Conservation (phyloP, 2,797 vertebrate species). For the Enteromius radiatus region DNA sequence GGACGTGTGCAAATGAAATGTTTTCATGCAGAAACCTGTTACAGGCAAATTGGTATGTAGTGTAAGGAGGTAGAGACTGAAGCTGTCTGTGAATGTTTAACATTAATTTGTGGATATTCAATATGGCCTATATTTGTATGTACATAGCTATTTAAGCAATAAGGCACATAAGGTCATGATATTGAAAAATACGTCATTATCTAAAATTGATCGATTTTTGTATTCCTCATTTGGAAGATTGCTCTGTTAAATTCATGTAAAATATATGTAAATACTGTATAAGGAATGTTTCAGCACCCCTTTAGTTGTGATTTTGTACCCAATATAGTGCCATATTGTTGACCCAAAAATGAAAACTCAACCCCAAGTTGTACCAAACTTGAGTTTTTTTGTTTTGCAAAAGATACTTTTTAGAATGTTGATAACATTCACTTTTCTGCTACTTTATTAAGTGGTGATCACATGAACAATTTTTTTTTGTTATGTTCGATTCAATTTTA, state of each 20-base stretch:
- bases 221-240: background rate
- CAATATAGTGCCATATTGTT: background rate
- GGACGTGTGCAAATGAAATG: slow-evolving; percentile 40
- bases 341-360: background rate
- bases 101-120: background rate
- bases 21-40: slow-evolving; percentile 38
- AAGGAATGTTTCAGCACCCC: background rate
- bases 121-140: background rate
- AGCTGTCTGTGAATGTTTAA: background rate
- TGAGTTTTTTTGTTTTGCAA: background rate
- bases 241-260: background rate
- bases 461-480: background rate
- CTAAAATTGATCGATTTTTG: background rate
- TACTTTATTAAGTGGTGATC: background rate
- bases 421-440: background rate
- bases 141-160: background rate
- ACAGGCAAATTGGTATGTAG: slow-evolving; percentile 21
- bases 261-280: background rate
- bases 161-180: background rate
- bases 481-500: too few species aligned
- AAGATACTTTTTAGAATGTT: background rate
- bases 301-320: background rate
- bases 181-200: background rate
- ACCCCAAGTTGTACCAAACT: background rate
- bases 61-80: slow-evolving; percentile 7